These are phyloP conservation scores for Eurypyga helias DNA, from an alignment of 2,113 vertebrate genomes.

Conservation along the genomic window DNA sequence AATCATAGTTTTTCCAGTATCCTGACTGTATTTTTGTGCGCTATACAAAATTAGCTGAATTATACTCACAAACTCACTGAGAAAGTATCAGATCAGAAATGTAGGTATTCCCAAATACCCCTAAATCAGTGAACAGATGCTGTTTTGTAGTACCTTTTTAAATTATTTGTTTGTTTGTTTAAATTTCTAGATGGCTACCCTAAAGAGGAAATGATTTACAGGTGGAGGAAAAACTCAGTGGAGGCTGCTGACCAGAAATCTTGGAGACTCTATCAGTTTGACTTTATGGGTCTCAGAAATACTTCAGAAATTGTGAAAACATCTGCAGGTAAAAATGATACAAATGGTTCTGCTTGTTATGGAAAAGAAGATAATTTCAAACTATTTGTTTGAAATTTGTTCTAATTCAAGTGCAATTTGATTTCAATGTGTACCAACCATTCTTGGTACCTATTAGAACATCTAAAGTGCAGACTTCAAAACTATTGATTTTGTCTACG, in stretches of 20 bases:
- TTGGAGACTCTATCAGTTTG: slow-evolving; percentile 97
- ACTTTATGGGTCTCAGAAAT: slow-evolving; percentile 95
- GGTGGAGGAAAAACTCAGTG: slow-evolving; percentile 96
- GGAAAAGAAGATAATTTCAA: background rate
- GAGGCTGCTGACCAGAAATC: slow-evolving; percentile 94
- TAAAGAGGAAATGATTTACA: slow-evolving; percentile 95
- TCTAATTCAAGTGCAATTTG: background rate
- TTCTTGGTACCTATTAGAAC: background rate
- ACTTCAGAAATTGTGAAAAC: slow-evolving; percentile 90
- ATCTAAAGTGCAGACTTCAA: background rate
- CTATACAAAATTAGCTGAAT: background rate
- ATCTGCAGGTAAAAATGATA: slow-evolving; percentile 84
- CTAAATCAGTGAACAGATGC: background rate
- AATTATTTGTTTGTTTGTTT: too few relatives aligned
- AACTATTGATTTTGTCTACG: background rate
- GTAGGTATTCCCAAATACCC: background rate
- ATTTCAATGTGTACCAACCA: background rate
- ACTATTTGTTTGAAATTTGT: background rate
- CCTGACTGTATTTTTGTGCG: background rate
- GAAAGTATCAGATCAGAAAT: background rate
- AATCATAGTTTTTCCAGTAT: background rate
- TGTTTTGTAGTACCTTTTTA: background rate
- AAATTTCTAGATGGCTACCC: slow-evolving; percentile 95
- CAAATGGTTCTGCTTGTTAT: background rate
- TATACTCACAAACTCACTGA: background rate